Evolutionary conservation across 2,797 vertebrate species (phyloP), one percentile per base, ranked within the genome.

Genomic region (Enteromius fasciolatus): DNA sequence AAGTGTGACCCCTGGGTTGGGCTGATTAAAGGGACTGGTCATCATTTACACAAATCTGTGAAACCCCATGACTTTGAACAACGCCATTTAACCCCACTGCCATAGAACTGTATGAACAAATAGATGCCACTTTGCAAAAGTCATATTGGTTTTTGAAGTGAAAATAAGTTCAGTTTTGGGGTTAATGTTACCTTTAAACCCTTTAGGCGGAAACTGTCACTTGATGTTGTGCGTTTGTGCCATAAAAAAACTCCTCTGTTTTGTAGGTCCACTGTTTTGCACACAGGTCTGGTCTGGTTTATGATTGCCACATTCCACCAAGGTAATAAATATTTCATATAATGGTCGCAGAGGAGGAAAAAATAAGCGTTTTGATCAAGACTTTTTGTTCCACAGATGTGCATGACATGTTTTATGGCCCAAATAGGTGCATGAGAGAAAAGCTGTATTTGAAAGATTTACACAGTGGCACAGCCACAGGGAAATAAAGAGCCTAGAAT

Each of bases 401-500:
- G 48, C 66, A 83, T 80, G 83, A 85, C 69, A 85, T 82, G 67
- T 74, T 83, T 80, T 67, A 66, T 67, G 52, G 52, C 44, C 74
- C 44, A 82, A 61, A 78, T n/a, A 31, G 59, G 36, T 78, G 73
- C 83, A 67, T n/a, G n/a, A 76, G 69, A 79, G 80, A 73, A 74
- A 73, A 69, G 69, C 85, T 83, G 75, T 76, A 59, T 84, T 66
- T 80, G 84, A 88, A 77, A 73, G 78, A 84, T 68, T 84, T 80
- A 83, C 52, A 77, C 76, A 80, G 81, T 85, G 83, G 61, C 74
- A 81, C 73, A 66, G 76, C 46, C 59, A 31, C 36, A 20, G 85
- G 70, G 64, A 84, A 83, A 87, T 81, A 85, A 81, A 82, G 84
- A 86, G 76, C 82, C 78, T 61, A 82, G 84, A 87, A 87, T 88